Conservation (phyloP, 2,113 vertebrate genomes). For the Phylloscopus whistleri region DNA sequence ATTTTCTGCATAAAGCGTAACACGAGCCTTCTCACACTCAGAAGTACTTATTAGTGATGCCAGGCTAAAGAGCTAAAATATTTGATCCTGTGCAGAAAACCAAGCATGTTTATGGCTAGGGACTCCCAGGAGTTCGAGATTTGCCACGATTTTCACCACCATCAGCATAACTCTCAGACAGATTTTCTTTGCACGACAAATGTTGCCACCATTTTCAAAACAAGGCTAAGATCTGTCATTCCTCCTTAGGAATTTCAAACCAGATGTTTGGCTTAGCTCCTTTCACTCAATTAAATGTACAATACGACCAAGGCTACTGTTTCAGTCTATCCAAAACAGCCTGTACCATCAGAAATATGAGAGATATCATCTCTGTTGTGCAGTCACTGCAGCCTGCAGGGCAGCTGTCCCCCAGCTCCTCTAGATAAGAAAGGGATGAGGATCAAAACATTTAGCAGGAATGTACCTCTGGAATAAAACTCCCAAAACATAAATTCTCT, state of each 20-base stretch:
- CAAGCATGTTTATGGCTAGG: background rate
- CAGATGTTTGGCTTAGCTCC: background rate
- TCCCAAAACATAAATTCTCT: background rate
- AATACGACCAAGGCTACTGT: background rate
- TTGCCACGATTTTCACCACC: background rate
- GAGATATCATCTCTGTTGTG: background rate
- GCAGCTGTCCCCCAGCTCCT: background rate
- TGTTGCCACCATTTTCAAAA: background rate
- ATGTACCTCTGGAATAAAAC: background rate
- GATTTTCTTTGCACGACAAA: background rate
- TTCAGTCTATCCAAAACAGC: background rate
- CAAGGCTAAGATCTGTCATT: background rate
- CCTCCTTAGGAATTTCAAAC: background rate
- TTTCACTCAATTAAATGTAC: background rate
- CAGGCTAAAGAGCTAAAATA: background rate
- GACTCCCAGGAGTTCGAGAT: background rate
- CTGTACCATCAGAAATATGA: background rate
- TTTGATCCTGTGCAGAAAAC: background rate
- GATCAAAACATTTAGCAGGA: background rate
- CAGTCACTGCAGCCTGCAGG: background rate
- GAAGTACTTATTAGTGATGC: background rate
- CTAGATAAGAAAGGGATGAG: background rate
- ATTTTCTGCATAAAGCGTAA: background rate
- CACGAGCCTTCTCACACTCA: background rate
- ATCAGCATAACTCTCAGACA: background rate